Base-by-base conservation (phyloP, 2,888 invertebrate genomes). In the Trachelus iudaicus region DNA sequence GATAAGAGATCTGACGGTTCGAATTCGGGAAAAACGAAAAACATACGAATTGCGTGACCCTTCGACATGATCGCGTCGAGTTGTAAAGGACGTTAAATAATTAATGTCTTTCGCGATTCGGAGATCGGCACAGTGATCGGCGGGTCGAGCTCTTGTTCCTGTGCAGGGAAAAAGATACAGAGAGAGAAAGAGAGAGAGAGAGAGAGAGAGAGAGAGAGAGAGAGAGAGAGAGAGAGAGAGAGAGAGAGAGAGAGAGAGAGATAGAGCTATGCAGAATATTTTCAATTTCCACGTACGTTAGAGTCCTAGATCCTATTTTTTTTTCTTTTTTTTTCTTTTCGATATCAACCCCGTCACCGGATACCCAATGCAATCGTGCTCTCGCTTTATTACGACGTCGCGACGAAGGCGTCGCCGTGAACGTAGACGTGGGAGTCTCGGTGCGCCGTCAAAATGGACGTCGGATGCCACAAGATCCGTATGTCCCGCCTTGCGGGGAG, bases 201-300 rank as follows among this genome's bases (percentile, higher is more conserved):
- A n/a, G n/a, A n/a, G n/a, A n/a, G n/a, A n/a, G n/a, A n/a, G n/a
- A n/a, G n/a, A n/a, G n/a, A n/a, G n/a, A n/a, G n/a, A n/a, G n/a
- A n/a, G n/a, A n/a, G n/a, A n/a, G n/a, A n/a, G n/a, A n/a, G n/a
- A n/a, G n/a, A n/a, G n/a, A n/a, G n/a, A n/a, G n/a, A n/a, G n/a
- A n/a, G n/a, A n/a, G n/a, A n/a, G n/a, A n/a, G n/a, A 23, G 23
- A 9, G 40, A 23, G 40, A 40, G 15, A 40, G 23, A 23, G 9
- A 15, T 34, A 11, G 73, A 81, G 81, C 83, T 84, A 87, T 87
- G 84, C 86, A 82, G 81, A 84, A 84, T 84, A 87, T 87, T 87
- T 87, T 83, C 85, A 87, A 87, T 87, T 87, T 87, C 75, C 82
- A 76, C 81, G 77, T 78, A 79, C 77, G 37, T 35, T 56, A 78